phyloP scores from a whole-genome alignment of 2,113 vertebrate species.

The Thunnus maccoyii region DNA sequence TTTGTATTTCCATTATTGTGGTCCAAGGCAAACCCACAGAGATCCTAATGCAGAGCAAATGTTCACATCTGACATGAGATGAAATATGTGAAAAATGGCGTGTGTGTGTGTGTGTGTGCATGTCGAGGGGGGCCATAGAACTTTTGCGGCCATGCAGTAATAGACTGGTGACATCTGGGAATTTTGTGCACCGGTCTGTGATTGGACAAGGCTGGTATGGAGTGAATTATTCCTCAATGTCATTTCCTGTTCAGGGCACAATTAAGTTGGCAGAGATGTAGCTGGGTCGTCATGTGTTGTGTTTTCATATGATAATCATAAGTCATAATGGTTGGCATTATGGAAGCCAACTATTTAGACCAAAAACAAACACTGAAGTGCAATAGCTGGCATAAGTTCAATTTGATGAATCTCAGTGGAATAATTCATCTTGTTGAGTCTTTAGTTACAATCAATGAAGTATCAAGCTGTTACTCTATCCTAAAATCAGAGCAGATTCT shows the following conservation, averaged over 20 bases:
- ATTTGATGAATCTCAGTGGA: constrained; percentile 20
- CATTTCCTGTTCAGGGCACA: constrained; percentile 47
- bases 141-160: constrained; percentile 55
- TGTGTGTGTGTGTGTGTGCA: neutral
- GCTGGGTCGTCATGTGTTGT: neutral
- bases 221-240: constrained; percentile 56
- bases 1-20: constrained; percentile 81
- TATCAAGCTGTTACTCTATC: neutral
- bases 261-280: constrained; percentile 22
- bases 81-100: constrained; percentile 67
- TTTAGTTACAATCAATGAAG: neutral
- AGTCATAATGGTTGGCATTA: constrained; percentile 9
- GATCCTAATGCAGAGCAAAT: constrained; percentile 79
- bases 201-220: constrained; percentile 44
- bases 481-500: neutral
- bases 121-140: constrained; percentile 11
- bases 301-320: constrained; percentile 27
- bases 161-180: constrained; percentile 62
- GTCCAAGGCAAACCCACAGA: constrained; percentile 74
- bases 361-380: constrained; percentile 13
- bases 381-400: neutral
- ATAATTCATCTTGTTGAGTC: constrained; percentile 3
- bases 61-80: constrained; percentile 77
- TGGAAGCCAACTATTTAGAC: neutral
- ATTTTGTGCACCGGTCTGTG: constrained; percentile 39